Evolutionary conservation across 2,797 vertebrate species (phyloP).

Genomic region (Cynopterus sphinx): DNA sequence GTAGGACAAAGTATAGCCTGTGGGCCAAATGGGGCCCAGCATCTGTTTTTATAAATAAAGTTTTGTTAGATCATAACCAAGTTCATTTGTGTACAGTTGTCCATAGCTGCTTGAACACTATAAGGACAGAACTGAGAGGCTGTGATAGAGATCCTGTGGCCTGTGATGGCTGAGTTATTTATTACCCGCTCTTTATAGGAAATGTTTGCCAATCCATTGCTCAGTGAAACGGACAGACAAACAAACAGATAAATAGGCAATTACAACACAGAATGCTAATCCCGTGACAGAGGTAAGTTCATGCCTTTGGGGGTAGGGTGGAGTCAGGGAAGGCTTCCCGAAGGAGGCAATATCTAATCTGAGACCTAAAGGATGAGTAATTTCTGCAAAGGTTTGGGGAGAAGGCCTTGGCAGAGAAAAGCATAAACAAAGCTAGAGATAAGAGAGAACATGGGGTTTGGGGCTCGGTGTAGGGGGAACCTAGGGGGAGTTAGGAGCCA

Average conservation of each 20-base stretch:
- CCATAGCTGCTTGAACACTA: not conserved
- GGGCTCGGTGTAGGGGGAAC: not conserved
- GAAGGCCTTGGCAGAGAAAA: not conserved
- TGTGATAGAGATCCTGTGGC: not conserved
- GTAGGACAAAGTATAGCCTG: not conserved
- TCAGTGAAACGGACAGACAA: not conserved
- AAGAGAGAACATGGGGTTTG: not conserved
- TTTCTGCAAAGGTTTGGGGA: not conserved
- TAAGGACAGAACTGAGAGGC: not conserved
- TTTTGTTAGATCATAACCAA: conserved; percentile 3
- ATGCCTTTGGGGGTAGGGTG: not conserved
- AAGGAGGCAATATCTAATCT: not conserved
- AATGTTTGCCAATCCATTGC: not conserved
- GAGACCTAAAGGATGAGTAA: not conserved
- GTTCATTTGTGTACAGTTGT: not conserved
- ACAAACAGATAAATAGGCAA: not conserved
- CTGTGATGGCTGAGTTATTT: not conserved
- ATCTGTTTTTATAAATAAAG: not conserved
- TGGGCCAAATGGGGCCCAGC: not conserved
- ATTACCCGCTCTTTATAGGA: not conserved
- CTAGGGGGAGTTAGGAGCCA: not conserved
- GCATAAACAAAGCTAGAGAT: not conserved
- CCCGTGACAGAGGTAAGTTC: not conserved
- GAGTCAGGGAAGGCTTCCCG: not conserved
- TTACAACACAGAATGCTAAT: not conserved